Percentiles rank a stretch among this genome's conserved stretches.
Evolutionary conservation across 2,797 vertebrate genomes (phyloP).

Genomic region (Epinephelus coioides): DNA sequence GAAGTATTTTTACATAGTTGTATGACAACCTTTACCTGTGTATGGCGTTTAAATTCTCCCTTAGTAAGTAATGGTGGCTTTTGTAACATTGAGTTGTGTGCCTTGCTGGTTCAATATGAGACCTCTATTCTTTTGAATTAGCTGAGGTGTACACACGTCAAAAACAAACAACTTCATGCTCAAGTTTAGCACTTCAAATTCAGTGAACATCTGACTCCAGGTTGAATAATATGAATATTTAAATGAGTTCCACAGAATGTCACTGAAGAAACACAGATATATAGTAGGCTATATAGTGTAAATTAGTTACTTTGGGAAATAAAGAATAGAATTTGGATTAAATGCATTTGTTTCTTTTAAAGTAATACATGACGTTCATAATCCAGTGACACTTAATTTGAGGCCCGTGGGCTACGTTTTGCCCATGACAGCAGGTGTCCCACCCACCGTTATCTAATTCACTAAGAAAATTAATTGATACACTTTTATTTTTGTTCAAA

Average conservation of each 20-base stretch:
- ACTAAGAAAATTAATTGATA: no score
- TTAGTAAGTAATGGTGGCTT: background rate
- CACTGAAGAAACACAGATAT: background rate
- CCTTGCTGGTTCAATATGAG: background rate
- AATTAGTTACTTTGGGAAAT: no score
- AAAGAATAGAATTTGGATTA: no score
- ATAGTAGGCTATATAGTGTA: no score
- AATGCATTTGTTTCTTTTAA: background rate
- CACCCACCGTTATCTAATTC: no score
- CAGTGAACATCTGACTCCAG: conserved; percentile 2
- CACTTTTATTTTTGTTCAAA: no score
- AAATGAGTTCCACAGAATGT: background rate
- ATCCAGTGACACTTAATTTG: no score
- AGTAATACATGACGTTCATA: background rate
- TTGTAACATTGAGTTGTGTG: background rate
- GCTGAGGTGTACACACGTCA: background rate
- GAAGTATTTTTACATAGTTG: background rate
- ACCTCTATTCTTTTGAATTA: background rate
- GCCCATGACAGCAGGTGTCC: no score
- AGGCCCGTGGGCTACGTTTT: no score
- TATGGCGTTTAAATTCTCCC: background rate
- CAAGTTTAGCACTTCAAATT: background rate
- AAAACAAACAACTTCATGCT: conserved; percentile 7
- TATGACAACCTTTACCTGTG: background rate
- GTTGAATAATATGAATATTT: background rate